These are phyloP conservation scores for Microtus richardsoni DNA, from an alignment of 2,113 vertebrate species.

Conservation along the genomic window DNA sequence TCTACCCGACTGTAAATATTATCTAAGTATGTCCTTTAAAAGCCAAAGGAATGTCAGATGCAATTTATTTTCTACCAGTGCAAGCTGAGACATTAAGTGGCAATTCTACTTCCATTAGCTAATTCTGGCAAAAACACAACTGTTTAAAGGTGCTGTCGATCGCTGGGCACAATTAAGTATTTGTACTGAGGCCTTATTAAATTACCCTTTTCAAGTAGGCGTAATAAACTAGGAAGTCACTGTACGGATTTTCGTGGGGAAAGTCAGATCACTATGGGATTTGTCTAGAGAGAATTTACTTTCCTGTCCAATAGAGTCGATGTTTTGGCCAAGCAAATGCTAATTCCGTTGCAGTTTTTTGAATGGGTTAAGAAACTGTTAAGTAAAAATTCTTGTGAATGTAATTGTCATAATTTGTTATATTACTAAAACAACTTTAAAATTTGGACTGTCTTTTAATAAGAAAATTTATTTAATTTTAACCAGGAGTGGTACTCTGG, in stretches of 20 bases:
- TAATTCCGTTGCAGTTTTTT: constrained; percentile 82
- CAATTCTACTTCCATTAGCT: constrained; percentile 93
- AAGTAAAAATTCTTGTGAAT: constrained; percentile 60
- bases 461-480: constrained; percentile 53
- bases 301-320: constrained; percentile 82
- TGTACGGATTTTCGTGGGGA: constrained; percentile 86
- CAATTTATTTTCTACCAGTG: constrained; percentile 91
- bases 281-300: constrained; percentile 86
- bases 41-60: constrained; percentile 89
- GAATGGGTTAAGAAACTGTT: constrained; percentile 45
- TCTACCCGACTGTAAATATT: constrained; percentile 87
- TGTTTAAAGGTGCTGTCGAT: constrained; percentile 96
- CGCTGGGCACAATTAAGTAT: constrained; percentile 95
- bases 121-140: constrained; percentile 92
- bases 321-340: constrained; percentile 76
- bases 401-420: constrained; percentile 62
- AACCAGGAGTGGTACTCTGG: neutral
- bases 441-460: constrained; percentile 18
- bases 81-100: constrained; percentile 91
- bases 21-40: constrained; percentile 88
- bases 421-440: constrained; percentile 58
- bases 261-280: constrained; percentile 84
- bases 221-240: constrained; percentile 90
- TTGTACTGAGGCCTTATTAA: constrained; percentile 94
- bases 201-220: constrained; percentile 91